Conservation (phyloP, 2,113 vertebrate genomes). For the Atherinomorus stipes region DNA sequence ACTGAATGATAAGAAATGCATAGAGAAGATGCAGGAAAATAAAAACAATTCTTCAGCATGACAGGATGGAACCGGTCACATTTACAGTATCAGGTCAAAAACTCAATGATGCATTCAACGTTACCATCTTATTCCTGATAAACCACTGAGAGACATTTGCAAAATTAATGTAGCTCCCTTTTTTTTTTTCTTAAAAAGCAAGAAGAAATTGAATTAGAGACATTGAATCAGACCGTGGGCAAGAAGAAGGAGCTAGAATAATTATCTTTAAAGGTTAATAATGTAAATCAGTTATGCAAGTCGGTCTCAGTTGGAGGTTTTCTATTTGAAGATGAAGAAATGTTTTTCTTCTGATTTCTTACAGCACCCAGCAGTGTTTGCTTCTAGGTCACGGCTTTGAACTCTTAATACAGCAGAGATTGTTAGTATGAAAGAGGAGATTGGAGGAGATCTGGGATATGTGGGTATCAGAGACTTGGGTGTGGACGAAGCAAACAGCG, state of each 20-base stretch:
- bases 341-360: not conserved
- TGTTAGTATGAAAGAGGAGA: not conserved
- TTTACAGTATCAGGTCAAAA: slow-evolving; percentile 7
- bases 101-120: not conserved
- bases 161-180: not conserved
- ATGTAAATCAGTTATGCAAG: not conserved
- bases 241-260: no score
- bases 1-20: slow-evolving; percentile 25
- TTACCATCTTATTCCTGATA: not conserved
- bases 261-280: not conserved
- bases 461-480: no score
- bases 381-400: not conserved
- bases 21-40: slow-evolving; percentile 26
- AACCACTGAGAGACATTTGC: not conserved
- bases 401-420: not conserved
- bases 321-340: not conserved
- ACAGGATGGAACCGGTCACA: slow-evolving; percentile 16
- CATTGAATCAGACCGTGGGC: no score
- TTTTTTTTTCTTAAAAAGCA: slow-evolving; percentile 3
- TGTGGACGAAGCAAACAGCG: no score
- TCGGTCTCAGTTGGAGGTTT: not conserved
- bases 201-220: not conserved
- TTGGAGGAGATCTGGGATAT: not conserved
- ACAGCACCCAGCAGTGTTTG: not conserved
- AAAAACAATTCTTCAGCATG: not conserved